phyloP scores from a whole-genome alignment of 2,888 invertebrate genomes.

The Pterostichus madidus region DNA sequence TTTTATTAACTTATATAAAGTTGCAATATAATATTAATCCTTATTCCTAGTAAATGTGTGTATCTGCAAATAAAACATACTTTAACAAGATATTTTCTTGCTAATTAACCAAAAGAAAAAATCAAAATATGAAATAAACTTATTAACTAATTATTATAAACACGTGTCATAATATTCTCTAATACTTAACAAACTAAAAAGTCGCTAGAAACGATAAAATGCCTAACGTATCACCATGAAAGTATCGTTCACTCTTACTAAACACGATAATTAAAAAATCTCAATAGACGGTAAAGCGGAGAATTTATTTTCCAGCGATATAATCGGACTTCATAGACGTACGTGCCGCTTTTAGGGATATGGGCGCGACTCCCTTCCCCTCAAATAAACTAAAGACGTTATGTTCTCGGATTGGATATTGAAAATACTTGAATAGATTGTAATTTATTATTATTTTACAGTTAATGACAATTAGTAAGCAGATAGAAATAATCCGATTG shows the following conservation, averaged over 20 bases:
- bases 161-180: constrained; percentile 40
- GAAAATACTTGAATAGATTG: background rate
- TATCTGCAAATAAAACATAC: too few species aligned
- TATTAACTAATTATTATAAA: constrained; percentile 28
- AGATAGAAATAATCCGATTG: constrained; percentile 22
- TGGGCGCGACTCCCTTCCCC: background rate
- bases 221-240: background rate
- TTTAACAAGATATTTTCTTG: background rate
- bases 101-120: background rate
- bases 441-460: constrained; percentile 12
- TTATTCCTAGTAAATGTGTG: too few species aligned
- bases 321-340: constrained; percentile 31
- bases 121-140: constrained; percentile 4
- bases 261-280: constrained; percentile 30
- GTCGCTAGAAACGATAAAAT: constrained; percentile 25
- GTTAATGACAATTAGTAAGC: constrained; percentile 28
- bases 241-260: constrained; percentile 25
- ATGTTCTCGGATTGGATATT: background rate
- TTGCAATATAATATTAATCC: too few species aligned
- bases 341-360: constrained; percentile 1
- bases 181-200: constrained; percentile 2
- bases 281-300: constrained; percentile 8
- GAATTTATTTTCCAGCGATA: constrained; percentile 32
- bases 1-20: too few species aligned
- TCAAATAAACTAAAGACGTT: constrained; percentile 18